Evolutionary conservation across 2,888 invertebrate species (phyloP).

Genomic region (Baccha elongata): DNA sequence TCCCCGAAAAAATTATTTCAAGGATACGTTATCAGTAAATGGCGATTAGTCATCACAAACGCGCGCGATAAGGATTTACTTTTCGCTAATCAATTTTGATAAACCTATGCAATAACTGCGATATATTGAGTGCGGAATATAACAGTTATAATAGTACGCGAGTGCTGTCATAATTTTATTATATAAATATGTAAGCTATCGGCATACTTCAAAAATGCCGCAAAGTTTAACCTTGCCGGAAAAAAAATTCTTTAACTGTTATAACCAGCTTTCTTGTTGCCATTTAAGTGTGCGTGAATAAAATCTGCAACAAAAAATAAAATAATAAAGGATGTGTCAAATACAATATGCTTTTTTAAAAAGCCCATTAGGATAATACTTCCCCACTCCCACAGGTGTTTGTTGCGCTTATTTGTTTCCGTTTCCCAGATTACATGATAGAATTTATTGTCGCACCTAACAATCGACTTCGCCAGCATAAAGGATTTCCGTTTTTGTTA

Average conservation of each 20-base stretch:
- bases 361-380: constrained; percentile 31
- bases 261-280: constrained; percentile 39
- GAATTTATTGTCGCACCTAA: constrained; percentile 52
- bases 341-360: constrained; percentile 32
- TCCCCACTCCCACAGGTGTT: constrained; percentile 31
- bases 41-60: constrained; percentile 67
- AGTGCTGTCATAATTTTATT: neutral
- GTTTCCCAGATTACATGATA: constrained; percentile 49
- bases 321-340: constrained; percentile 19
- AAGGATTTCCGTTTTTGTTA: constrained; percentile 50
- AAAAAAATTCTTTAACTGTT: constrained; percentile 19
- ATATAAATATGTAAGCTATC: neutral
- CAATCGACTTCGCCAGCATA: constrained; percentile 50
- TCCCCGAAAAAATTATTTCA: constrained; percentile 58
- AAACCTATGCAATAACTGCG: neutral
- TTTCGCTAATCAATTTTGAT: constrained; percentile 12
- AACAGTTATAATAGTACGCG: constrained; percentile 58
- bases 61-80: constrained; percentile 54
- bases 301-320: neutral
- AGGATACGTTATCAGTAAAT: constrained; percentile 73
- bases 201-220: no score
- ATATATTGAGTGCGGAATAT: constrained; percentile 10
- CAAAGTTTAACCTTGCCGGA: no score
- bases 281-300: neutral
- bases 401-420: constrained; percentile 36